phyloP scores from a whole-genome alignment of 37 sponge, comb jelly and placozoan genomes.

The Aplysina aerophoba region DNA sequence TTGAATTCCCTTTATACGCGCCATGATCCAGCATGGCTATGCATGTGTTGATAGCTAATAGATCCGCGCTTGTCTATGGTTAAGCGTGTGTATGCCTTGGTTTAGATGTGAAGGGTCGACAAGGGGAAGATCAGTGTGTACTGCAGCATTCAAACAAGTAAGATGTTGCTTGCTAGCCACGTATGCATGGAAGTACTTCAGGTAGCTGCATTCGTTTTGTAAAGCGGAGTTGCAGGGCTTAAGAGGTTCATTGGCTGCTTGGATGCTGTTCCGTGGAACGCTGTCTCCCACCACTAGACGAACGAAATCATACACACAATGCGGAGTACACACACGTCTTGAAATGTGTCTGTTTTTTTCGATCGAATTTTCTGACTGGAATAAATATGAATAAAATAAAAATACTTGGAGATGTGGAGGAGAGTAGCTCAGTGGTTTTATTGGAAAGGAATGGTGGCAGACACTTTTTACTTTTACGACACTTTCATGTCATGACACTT shows the following conservation, averaged over 20 bases:
- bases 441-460: too few relatives aligned
- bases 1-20: too few relatives aligned
- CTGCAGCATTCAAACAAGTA: conserved; percentile 54
- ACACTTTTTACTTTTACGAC: not conserved
- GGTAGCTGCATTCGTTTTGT: too few relatives aligned
- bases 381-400: not conserved
- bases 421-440: too few relatives aligned
- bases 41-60: too few relatives aligned
- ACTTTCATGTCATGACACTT: too few relatives aligned
- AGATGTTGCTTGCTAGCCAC: not conserved
- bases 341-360: not conserved
- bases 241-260: not conserved
- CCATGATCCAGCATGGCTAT: too few relatives aligned
- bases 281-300: not conserved
- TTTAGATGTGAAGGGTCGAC: conserved; percentile 43
- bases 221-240: too few relatives aligned
- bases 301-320: not conserved
- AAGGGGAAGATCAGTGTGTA: conserved; percentile 49
- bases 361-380: not conserved
- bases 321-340: not conserved
- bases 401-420: too few relatives aligned
- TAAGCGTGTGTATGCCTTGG: too few relatives aligned
- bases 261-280: not conserved
- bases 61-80: too few relatives aligned
- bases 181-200: not conserved